phyloP scores from a whole-genome alignment of 2,113 vertebrate genomes.

The Psittacus erithacus region DNA sequence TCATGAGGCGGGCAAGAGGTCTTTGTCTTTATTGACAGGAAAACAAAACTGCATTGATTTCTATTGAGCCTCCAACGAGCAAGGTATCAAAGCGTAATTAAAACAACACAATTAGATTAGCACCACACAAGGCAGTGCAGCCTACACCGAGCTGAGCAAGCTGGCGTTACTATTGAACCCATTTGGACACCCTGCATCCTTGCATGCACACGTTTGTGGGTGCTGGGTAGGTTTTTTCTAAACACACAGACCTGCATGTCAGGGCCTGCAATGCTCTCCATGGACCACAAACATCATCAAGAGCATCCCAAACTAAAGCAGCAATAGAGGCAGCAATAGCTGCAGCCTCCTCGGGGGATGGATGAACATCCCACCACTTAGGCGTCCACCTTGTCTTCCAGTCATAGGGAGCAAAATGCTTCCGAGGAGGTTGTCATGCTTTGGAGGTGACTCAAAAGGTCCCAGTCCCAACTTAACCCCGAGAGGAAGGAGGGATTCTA shows the following conservation, averaged over 20 bases:
- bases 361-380: neutral
- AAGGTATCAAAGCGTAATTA: constrained; percentile 54
- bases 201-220: accelerated
- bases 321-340: neutral
- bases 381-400: neutral
- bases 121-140: neutral
- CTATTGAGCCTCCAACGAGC: constrained; percentile 23
- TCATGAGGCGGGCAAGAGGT: neutral
- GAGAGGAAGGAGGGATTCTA: neutral
- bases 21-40: constrained; percentile 15
- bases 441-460: neutral
- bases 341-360: neutral
- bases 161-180: neutral
- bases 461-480: neutral
- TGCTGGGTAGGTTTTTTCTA: neutral
- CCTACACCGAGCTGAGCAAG: neutral
- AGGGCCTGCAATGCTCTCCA: neutral
- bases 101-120: constrained; percentile 50
- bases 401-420: accelerated
- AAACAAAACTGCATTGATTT: constrained; percentile 27
- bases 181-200: neutral
- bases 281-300: neutral
- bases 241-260: accelerated
- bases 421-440: accelerated
- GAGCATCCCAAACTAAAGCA: neutral